phyloP scores from a whole-genome alignment of 2,888 invertebrate genomes.

The Cetonia aurata region DNA sequence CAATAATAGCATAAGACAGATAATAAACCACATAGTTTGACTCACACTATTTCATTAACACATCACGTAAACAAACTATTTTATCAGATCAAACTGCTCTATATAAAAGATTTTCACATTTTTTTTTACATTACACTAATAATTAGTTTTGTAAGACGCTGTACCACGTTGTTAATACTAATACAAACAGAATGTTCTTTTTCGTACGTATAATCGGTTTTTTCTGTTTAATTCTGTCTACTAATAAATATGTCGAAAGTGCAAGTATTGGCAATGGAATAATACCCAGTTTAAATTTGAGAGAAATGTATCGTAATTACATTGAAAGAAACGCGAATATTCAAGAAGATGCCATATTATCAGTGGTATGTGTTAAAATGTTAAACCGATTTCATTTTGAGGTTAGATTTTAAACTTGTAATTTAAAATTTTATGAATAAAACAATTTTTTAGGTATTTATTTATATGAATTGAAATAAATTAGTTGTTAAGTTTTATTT shows the following conservation, averaged over 20 bases:
- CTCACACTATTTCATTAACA: too few relatives aligned
- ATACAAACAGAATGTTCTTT: neutral
- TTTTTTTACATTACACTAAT: too few relatives aligned
- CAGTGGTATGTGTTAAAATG: slow-evolving; percentile 19
- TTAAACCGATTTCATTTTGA: too few relatives aligned
- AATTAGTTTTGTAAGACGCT: neutral
- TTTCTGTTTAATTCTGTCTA: neutral
- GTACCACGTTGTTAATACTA: too few relatives aligned
- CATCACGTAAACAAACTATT: too few relatives aligned
- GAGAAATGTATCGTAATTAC: neutral
- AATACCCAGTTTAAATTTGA: neutral
- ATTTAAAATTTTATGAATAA: too few relatives aligned
- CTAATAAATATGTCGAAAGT: neutral
- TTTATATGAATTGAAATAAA: too few relatives aligned
- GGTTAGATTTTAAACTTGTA: too few relatives aligned
- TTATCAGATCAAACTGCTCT: slow-evolving; percentile 15
- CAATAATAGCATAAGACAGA: too few relatives aligned
- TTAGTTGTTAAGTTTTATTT: too few relatives aligned
- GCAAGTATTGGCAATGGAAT: neutral
- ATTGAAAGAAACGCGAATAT: slow-evolving; percentile 21
- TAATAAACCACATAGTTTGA: too few relatives aligned
- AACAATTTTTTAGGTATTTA: too few relatives aligned
- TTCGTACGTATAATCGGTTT: neutral
- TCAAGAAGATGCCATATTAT: slow-evolving; percentile 17
- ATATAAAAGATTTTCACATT: neutral